A percentile compares a stretch with the other conserved stretches of the same genome.
phyloP scores from a whole-genome alignment of 2,797 vertebrate species.

The Xiphophorus birchmanni region DNA sequence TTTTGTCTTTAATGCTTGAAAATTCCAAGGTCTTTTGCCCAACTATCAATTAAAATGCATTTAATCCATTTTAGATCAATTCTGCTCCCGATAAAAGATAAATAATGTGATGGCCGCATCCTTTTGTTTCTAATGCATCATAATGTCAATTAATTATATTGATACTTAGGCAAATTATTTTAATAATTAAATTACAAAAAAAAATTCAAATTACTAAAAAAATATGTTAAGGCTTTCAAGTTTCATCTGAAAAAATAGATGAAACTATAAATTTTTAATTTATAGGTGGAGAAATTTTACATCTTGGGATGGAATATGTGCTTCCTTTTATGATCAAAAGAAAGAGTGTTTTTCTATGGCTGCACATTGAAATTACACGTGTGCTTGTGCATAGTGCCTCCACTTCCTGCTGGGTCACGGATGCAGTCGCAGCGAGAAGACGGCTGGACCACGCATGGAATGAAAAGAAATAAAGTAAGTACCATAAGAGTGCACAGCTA shows the following conservation, averaged over 20 bases:
- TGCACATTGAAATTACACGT: conserved; percentile 51
- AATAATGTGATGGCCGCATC: neutral
- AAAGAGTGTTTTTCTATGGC: conserved; percentile 14
- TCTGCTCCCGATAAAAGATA: neutral
- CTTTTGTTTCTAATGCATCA: neutral
- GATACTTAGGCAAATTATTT: neutral
- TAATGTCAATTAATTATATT: neutral
- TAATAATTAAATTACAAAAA: neutral
- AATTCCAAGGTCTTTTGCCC: neutral
- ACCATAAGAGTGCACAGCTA: conserved; percentile 16
- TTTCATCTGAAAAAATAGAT: neutral
- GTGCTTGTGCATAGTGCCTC: conserved; percentile 17
- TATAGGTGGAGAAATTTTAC: neutral
- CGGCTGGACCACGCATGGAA: neutral
- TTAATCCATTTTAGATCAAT: neutral
- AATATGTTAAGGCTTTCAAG: neutral
- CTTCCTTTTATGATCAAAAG: neutral
- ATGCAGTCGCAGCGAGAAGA: neutral
- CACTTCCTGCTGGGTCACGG: conserved; percentile 1
- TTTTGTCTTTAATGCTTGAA: neutral
- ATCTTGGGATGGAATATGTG: neutral
- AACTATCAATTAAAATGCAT: neutral
- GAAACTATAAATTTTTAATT: neutral
- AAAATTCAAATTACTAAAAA: neutral
- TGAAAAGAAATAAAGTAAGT: conserved; percentile 10